Conservation (phyloP, 2,888 invertebrate genomes). For the Deilephila elpenor region DNA sequence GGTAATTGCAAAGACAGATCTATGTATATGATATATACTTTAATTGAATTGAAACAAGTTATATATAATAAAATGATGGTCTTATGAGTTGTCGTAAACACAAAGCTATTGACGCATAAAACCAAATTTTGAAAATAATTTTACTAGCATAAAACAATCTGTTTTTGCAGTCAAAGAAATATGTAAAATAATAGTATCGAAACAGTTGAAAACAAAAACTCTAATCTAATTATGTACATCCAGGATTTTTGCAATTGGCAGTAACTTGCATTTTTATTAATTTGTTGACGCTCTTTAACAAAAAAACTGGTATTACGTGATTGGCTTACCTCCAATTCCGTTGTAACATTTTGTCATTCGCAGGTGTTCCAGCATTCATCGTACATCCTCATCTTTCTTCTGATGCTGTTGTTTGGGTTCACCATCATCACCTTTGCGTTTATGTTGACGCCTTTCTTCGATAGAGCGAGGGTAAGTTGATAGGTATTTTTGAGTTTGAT, state of each 20-base stretch:
- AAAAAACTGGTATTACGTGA: background rate
- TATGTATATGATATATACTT: no score
- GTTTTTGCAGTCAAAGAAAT: no score
- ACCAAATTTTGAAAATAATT: no score
- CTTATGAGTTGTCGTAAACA: no score
- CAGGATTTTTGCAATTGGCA: constrained; percentile 6
- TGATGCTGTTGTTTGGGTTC: constrained; percentile 91
- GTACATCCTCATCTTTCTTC: constrained; percentile 89
- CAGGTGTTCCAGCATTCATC: constrained; percentile 92
- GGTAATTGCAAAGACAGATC: constrained; percentile 65
- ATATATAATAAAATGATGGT: no score
- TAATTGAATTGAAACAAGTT: no score
- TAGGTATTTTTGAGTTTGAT: no score
- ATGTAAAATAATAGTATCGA: no score
- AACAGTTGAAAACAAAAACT: background rate
- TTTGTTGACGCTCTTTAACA: background rate
- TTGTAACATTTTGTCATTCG: background rate
- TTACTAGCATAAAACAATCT: no score
- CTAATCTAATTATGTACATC: background rate
- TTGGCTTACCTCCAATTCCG: background rate
- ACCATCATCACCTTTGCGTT: constrained; percentile 93
- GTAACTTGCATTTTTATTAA: background rate
- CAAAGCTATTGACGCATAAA: no score
- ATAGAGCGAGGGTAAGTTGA: constrained; percentile 89
- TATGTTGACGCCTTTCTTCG: constrained; percentile 94